Percentiles rank a stretch among this genome's conserved stretches.
phyloP scores from a whole-genome alignment of 2,113 vertebrate genomes.

The Oenanthe oenanthe region DNA sequence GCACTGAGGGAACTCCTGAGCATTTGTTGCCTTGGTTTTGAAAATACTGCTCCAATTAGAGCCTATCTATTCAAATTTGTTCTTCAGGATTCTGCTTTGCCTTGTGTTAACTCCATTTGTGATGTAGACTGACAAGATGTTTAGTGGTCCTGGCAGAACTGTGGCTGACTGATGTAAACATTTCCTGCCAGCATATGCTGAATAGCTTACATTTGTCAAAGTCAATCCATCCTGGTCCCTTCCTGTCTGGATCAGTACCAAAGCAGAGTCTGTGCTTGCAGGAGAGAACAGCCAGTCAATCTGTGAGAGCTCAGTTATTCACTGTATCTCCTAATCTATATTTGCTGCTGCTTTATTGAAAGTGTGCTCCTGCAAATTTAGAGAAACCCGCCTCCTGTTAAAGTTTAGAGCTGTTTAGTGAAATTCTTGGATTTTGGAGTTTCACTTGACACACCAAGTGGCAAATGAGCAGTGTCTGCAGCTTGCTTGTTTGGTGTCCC shows the following conservation, averaged over 20 bases:
- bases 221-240: conserved; percentile 32
- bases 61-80: background rate
- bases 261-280: background rate
- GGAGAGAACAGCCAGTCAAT: background rate
- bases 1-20: background rate
- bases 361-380: background rate
- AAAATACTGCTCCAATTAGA: background rate
- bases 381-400: accelerated
- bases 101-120: background rate
- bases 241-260: conserved; percentile 18
- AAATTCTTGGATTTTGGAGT: background rate
- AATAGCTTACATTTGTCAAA: conserved; percentile 60
- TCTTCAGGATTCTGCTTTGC: conserved; percentile 10
- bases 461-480: background rate
- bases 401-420: background rate
- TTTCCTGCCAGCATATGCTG: conserved; percentile 50
- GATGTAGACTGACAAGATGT: conserved; percentile 32
- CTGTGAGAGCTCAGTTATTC: background rate
- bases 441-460: background rate
- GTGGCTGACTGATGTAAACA: conserved; percentile 52
- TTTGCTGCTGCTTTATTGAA: background rate
- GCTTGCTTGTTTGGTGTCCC: background rate
- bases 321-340: background rate
- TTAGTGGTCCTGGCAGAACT: conserved; percentile 44
- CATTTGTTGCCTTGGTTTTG: background rate